Base-by-base conservation (phyloP, 2,888 invertebrate species). In the Meiosimyza platycephala region DNA sequence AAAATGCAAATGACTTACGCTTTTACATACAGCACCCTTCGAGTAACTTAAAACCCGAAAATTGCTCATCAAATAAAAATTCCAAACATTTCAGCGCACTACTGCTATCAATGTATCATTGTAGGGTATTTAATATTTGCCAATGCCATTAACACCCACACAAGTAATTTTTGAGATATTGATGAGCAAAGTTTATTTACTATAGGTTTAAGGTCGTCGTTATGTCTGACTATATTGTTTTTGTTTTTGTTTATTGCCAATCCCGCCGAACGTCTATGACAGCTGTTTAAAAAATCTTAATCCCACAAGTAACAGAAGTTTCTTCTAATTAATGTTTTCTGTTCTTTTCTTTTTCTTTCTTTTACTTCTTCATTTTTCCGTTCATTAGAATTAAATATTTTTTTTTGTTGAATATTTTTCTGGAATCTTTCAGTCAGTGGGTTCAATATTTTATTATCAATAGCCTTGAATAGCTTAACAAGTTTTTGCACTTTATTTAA, bases 401-500 rank as follows among this genome's bases (percentile, higher is more conserved):
- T 9, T 40, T 6, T 40, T 40, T 40, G 6, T 6, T 40, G 28
- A 4, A 28, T 40, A 0, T 40, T 40, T 40, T 9, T 40, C 40
- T 40, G 9, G 40, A 40, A 28, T 28, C 1, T 4, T 28, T 28
- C 12, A 6, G 13, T 28, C 57, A 13, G 16, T 11, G 57, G 57
- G 64, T n/a, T 18, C 33, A 63, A 63, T 22, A n/a, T 47, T 16
- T 40, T 13, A 47, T 66, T 66, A 66, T 52, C 65, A 13, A 28
- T 33, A 52, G 65, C 65, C 51, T 66, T 66, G 52, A 54, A 11
- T 52, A 18, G 65, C 33, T 51, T 66, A 22, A 66, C 65, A 66
- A 66, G 54, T 66, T 66, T 66, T 51, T 47, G 47, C 63, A 63
- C 63, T 63, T 63, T 16, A 13, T 65, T 40, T 40, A 40, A 40